These are phyloP conservation scores for Tryphoninae sp. DNA, from an alignment of 2,888 invertebrate genomes.

Conservation along the genomic window DNA sequence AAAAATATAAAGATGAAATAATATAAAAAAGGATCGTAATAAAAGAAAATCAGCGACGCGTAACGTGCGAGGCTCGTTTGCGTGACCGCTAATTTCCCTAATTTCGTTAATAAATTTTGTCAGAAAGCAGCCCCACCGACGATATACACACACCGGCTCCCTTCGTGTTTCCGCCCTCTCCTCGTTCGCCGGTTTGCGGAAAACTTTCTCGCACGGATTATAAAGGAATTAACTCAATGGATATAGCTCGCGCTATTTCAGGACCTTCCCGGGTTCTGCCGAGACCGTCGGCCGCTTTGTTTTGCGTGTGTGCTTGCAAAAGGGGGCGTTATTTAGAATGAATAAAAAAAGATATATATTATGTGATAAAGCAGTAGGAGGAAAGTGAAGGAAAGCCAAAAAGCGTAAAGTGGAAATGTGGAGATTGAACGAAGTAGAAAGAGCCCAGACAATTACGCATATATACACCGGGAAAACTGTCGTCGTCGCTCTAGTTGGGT, in stretches of 20 bases:
- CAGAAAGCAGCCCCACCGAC: constrained; percentile 40
- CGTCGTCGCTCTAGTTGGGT: constrained; percentile 33
- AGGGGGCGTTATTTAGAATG: not conserved
- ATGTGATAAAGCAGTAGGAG: constrained; percentile 22
- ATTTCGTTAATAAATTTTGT: constrained; percentile 77
- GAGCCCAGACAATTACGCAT: constrained; percentile 29
- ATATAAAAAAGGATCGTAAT: constrained; percentile 37
- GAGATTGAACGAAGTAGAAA: constrained; percentile 19
- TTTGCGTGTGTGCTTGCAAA: constrained; percentile 42
- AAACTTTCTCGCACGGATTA: constrained; percentile 75
- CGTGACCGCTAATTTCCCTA: constrained; percentile 75
- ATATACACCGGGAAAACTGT: constrained; percentile 26
- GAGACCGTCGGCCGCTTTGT: constrained; percentile 48
- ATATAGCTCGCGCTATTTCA: constrained; percentile 62
- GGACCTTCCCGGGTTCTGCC: constrained; percentile 57
- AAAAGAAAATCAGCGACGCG: constrained; percentile 64
- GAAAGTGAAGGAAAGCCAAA: constrained; percentile 42
- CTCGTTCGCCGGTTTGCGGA: constrained; percentile 61
- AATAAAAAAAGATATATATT: not conserved
- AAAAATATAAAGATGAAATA: constrained; percentile 20
- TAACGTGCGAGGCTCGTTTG: constrained; percentile 62
- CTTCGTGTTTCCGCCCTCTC: constrained; percentile 35
- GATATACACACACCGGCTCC: constrained; percentile 9
- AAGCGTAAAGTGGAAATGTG: constrained; percentile 42
- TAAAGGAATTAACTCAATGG: constrained; percentile 76